Conservation (phyloP, 2,113 vertebrate genomes). For the Zosterops japonicus region DNA sequence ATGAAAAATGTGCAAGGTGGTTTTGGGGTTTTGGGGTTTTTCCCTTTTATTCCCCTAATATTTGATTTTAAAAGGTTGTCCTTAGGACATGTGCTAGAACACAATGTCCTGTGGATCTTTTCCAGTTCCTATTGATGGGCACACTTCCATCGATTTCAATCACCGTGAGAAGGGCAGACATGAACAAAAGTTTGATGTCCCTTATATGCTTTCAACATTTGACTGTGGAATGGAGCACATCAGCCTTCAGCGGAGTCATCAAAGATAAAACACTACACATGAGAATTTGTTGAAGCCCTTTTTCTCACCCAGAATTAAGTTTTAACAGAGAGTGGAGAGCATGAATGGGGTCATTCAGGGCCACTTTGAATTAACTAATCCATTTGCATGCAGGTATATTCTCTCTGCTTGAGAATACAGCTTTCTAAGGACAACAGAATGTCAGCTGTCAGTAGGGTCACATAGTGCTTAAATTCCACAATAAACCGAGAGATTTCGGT, state of each 20-base stretch:
- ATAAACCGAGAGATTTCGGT: background rate
- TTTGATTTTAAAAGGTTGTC: conserved; percentile 21
- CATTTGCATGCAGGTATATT: background rate
- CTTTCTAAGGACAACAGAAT: background rate
- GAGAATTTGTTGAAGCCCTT: background rate
- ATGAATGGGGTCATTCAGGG: background rate
- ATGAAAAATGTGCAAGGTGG: background rate
- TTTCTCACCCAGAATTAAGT: background rate
- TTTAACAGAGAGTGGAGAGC: background rate
- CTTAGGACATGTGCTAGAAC: conserved; percentile 19
- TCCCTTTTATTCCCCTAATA: background rate
- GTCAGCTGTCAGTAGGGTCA: background rate
- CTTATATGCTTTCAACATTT: conserved; percentile 8
- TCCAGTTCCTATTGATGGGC: conserved; percentile 43
- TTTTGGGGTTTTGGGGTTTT: background rate
- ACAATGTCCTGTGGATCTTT: conserved; percentile 37
- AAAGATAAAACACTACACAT: background rate
- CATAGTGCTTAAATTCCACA: background rate
- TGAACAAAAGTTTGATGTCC: conserved; percentile 37
- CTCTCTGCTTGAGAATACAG: background rate
- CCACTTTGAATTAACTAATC: conserved; percentile 3
- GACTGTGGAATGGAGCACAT: background rate
- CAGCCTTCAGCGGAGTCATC: background rate
- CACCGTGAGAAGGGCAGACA: conserved; percentile 7
- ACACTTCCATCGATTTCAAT: conserved; percentile 35